These are phyloP conservation scores for Coreius guichenoti DNA, from an alignment of 2,797 vertebrate species.

Conservation along the genomic window DNA sequence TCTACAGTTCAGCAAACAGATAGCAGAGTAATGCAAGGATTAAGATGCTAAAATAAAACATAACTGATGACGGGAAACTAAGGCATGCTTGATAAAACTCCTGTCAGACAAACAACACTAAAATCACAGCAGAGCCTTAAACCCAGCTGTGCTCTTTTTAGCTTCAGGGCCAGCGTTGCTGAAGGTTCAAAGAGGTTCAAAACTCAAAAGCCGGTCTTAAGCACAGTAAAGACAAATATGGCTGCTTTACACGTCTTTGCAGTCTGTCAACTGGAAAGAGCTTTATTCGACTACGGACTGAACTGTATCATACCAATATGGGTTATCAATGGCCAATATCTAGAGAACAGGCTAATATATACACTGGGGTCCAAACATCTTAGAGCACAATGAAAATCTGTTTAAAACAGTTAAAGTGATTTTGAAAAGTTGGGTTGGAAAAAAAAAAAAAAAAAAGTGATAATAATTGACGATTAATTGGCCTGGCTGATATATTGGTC, in stretches of 20 bases:
- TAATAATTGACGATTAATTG: no score
- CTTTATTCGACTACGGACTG: not conserved
- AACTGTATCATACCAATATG: not conserved
- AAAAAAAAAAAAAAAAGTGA: not conserved
- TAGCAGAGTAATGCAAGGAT: not conserved
- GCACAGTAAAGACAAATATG: not conserved
- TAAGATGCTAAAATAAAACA: constrained; percentile 4
- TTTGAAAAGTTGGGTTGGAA: not conserved
- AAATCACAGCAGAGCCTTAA: not conserved
- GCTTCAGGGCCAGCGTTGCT: not conserved
- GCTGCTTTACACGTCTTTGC: not conserved
- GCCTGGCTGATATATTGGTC: no score
- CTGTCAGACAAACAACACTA: not conserved
- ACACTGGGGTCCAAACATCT: not conserved
- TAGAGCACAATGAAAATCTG: not conserved
- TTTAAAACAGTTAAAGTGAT: not conserved
- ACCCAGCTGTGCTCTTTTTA: constrained; percentile 3
- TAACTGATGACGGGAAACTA: not conserved
- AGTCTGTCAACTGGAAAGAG: not conserved
- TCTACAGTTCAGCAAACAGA: not conserved
- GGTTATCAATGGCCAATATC: not conserved
- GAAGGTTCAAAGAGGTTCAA: not conserved
- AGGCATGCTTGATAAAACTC: constrained; percentile 13
- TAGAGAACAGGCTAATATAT: not conserved
- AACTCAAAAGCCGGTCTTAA: not conserved